Percentiles rank a stretch among this genome's conserved stretches.
phyloP scores from a whole-genome alignment of 1,140 invertebrate genomes.

The Adelges cooleyi region DNA sequence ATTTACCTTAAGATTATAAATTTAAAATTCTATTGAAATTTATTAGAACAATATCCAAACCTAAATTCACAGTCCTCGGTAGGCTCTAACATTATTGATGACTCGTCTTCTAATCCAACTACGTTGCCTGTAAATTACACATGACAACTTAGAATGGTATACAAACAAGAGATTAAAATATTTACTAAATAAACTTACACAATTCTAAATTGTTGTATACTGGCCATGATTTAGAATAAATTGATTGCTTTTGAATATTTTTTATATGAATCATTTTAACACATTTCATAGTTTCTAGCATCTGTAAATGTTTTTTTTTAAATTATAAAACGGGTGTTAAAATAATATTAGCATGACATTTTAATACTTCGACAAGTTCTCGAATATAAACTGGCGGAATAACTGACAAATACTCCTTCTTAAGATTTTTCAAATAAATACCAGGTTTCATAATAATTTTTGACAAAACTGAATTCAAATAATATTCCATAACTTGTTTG shows the following conservation, averaged over 20 bases:
- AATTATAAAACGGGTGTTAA: background rate
- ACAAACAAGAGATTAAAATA: too few relatives aligned
- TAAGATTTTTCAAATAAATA: constrained; percentile 38
- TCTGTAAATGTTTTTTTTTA: background rate
- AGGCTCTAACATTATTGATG: constrained; percentile 9
- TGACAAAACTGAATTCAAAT: constrained; percentile 52
- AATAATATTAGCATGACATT: background rate
- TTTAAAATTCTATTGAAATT: too few relatives aligned
- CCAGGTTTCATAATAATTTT: constrained; percentile 51
- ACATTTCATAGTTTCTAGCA: constrained; percentile 6
- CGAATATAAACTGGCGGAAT: constrained; percentile 41
- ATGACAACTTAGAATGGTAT: too few relatives aligned
- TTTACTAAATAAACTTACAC: background rate
- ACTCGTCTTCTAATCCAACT: constrained; percentile 8
- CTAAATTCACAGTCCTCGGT: constrained; percentile 7
- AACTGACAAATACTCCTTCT: constrained; percentile 43
- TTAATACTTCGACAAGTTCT: constrained; percentile 13
- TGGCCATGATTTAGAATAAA: background rate
- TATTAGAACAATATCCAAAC: constrained; percentile 19
- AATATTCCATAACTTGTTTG: constrained; percentile 51
- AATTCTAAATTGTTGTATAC: background rate
- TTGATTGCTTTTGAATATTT: background rate
- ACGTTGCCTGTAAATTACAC: background rate
- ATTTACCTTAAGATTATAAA: too few relatives aligned
- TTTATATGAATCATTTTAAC: constrained; percentile 13